Evolutionary conservation across 2,113 vertebrate species (phyloP), one percentile per base, ranked within the genome.

Genomic region (Archilochus colubris): DNA sequence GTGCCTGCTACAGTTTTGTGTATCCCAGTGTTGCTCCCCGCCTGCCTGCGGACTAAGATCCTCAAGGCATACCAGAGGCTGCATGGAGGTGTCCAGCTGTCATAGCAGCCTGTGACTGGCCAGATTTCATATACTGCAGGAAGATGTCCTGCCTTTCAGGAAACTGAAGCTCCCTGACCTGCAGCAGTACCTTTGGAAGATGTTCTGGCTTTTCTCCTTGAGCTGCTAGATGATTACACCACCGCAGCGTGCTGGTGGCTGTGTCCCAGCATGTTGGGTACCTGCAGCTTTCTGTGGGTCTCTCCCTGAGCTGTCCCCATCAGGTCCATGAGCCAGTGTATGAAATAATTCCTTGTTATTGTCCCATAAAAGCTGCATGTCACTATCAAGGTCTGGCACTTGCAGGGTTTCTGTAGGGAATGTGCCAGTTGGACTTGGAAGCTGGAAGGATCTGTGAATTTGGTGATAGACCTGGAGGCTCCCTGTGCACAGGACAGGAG

Each of bases 121-220:
- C 53, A 51, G 38, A 43, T 84, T 73, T 84, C 73, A 18, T 21
- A 6, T n/a, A 5, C 43, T 62, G 40, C 9, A 16, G 46, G 55
- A 79, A 69, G 68, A 76, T 67, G 46, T 86, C 43, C 58, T 86
- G 80, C 80, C 54, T 67, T 2, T 2, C 50, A 46, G 68, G 63
- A 83, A 91, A 57, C 4, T 1, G 9, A 61, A 81, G 84, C 46
- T 86, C 68, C 68, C 63, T 64, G 69, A 77, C 44, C 67, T 67
- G 75, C 57, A 72, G 72, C 63, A 27, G 30, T 30, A 48, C 73
- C 68, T 91, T 83, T 81, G 78, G 74, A 91, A 80, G 68, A 48
- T 59, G 57, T 68, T 91, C 48, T 93, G 88, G 70, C 86, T 88
- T 85, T 80, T 44, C 33, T 90, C 57, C 82, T 67, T 82, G 67